Conservation (phyloP, 2,113 vertebrate species). For the Amphiprion percula region DNA sequence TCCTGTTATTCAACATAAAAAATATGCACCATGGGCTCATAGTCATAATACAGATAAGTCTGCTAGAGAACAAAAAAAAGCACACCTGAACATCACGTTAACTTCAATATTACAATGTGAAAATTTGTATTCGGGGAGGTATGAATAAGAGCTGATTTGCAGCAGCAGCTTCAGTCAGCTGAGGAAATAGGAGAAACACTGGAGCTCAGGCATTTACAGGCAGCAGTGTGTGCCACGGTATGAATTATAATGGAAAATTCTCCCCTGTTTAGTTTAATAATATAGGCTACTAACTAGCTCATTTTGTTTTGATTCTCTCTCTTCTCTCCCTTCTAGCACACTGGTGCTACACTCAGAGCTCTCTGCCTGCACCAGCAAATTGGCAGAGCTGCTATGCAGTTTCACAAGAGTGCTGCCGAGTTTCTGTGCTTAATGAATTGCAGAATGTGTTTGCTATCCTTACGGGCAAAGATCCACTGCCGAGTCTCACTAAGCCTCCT, state of each 20-base stretch:
- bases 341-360: constrained; percentile 53
- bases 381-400: constrained; percentile 73
- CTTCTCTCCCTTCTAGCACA: constrained; percentile 34
- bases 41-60: not conserved
- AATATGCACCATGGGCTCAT: not conserved
- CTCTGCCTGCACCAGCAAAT: constrained; percentile 68
- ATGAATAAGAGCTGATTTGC: constrained; percentile 54
- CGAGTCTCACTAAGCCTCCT: constrained; percentile 70
- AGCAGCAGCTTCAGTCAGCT: constrained; percentile 25
- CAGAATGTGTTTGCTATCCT: constrained; percentile 78
- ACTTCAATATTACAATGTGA: not conserved
- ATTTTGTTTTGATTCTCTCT: constrained; percentile 61
- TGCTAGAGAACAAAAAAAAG: not conserved
- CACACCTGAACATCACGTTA: not conserved
- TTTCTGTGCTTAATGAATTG: constrained; percentile 82
- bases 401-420: constrained; percentile 70
- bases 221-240: constrained; percentile 21
- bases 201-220: constrained; percentile 49
- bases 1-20: not conserved
- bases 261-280: constrained; percentile 71
- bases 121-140: constrained; percentile 15
- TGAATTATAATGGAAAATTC: constrained; percentile 63
- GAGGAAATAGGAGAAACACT: constrained; percentile 46
- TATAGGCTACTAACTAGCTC: constrained; percentile 69
- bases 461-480: constrained; percentile 76